Base-by-base conservation (phyloP, 2,888 invertebrate species). In the Tuta absoluta region DNA sequence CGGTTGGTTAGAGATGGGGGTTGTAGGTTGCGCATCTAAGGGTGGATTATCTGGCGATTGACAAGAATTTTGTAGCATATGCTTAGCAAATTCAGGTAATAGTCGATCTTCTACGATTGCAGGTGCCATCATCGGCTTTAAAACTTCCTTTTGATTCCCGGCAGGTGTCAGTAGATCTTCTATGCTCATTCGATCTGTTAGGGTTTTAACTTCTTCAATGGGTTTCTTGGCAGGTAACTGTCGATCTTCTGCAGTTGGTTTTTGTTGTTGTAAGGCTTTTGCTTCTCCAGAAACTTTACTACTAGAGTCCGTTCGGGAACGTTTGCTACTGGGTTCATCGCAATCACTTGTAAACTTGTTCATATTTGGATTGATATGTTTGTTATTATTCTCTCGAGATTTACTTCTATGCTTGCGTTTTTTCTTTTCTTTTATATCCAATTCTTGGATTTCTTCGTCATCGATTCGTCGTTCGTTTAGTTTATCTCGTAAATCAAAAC, bases 41-140 rank as follows among this genome's bases (percentile, higher is more conserved):
- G 78, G 57, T 63, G 72, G 65, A 68, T 79, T 78, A 72, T 89
- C 90, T 59, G 90, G 90, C 7, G 90, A 89, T 70, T 85, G 86
- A 63, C 88, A 88, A 62, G 85, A 81, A 23, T 71, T 70, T 49
- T 67, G 65, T 11, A 80, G 74, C 38, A 71, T 63, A 49, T 67
- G 60, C 61, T 77, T 72, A 61, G 69, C 63, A 11, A 71, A 65
- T 60, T 68, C 66, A n/a, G 68, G 63, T 17, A 64, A 45, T 48
- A 68, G 65, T 57, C 68, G 60, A 64, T 48, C 71, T 65, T 73
- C 73, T 19, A 60, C 24, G 19, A 57, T 21, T n/a, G 71, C 69
- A 3, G 0, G 21, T 19, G 38, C 17, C 14, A 21, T 11, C 14
- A 21, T 11, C 12, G 11, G 19, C 11, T 24, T 64, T n/a, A 33